Conservation (phyloP, 2,113 vertebrate species). For the Sakesphorus luctuosus region DNA sequence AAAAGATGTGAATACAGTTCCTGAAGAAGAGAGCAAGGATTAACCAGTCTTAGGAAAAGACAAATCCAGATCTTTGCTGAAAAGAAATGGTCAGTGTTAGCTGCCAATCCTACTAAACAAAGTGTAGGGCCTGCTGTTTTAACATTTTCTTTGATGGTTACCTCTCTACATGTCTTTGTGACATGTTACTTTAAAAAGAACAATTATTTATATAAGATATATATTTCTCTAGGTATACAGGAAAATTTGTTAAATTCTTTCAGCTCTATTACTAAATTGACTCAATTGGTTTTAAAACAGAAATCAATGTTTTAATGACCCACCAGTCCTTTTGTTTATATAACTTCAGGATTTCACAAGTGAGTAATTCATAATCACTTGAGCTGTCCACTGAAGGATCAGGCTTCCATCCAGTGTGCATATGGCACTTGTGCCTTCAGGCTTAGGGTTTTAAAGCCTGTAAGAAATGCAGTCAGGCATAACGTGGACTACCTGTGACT, state of each 20-base stretch:
- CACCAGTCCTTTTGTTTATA: background rate
- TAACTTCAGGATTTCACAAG: background rate
- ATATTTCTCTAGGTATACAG: background rate
- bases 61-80: constrained; percentile 9
- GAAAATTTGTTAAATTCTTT: background rate
- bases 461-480: constrained; percentile 41
- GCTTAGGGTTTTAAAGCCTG: constrained; percentile 25
- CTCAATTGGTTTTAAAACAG: background rate
- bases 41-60: constrained; percentile 24
- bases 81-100: constrained; percentile 29
- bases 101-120: constrained; percentile 16
- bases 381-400: constrained; percentile 23
- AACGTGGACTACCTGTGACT: constrained; percentile 8
- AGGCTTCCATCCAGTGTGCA: background rate
- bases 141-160: background rate
- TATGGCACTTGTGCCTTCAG: background rate
- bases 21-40: constrained; percentile 33
- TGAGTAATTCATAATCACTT: constrained; percentile 15
- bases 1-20: constrained; percentile 16
- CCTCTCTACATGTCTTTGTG: background rate
- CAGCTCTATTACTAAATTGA: background rate
- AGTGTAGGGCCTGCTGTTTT: background rate
- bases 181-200: background rate
- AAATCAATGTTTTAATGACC: background rate
- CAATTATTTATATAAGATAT: background rate